Percentiles rank a stretch among this genome's conserved stretches.
These are phyloP conservation scores for Campodea augens DNA, from an alignment of 1,140 invertebrate species.

Conservation along the genomic window DNA sequence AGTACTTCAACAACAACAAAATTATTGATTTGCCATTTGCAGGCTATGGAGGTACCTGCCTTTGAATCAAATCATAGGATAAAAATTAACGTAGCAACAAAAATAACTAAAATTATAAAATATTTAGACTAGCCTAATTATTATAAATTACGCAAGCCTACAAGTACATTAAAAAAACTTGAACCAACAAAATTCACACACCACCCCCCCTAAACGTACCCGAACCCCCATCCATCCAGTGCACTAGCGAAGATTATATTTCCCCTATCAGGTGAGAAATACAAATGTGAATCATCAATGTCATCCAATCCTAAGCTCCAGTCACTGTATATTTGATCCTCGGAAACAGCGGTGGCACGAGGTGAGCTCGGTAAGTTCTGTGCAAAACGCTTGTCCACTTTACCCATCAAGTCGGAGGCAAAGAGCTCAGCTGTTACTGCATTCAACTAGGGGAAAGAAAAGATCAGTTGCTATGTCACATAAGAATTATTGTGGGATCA, in stretches of 20 bases:
- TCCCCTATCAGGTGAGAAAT: conserved; percentile 77
- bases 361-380: conserved; percentile 9
- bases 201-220: conserved; percentile 21
- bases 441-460: conserved; percentile 41
- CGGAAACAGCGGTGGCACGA: conserved; percentile 18
- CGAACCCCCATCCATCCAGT: conserved; percentile 93
- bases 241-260: conserved; percentile 96
- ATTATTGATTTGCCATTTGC: too few relatives aligned
- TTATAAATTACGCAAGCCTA: too few relatives aligned
- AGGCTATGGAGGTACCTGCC: too few relatives aligned
- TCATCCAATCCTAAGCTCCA: conserved; percentile 68
- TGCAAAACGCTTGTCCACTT: conserved; percentile 19
- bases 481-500: too few relatives aligned
- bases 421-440: conserved; percentile 80
- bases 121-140: background rate
- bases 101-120: too few relatives aligned
- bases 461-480: too few relatives aligned
- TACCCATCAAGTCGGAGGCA: conserved; percentile 54
- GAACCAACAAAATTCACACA: too few relatives aligned
- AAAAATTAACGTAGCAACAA: too few relatives aligned
- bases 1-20: too few relatives aligned
- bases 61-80: too few relatives aligned
- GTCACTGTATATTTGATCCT: conserved; percentile 33
- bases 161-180: too few relatives aligned
- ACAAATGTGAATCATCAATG: conserved; percentile 68